Evolutionary conservation across 1,140 invertebrate genomes (phyloP).

Genomic region (Drosophila nannoptera): DNA sequence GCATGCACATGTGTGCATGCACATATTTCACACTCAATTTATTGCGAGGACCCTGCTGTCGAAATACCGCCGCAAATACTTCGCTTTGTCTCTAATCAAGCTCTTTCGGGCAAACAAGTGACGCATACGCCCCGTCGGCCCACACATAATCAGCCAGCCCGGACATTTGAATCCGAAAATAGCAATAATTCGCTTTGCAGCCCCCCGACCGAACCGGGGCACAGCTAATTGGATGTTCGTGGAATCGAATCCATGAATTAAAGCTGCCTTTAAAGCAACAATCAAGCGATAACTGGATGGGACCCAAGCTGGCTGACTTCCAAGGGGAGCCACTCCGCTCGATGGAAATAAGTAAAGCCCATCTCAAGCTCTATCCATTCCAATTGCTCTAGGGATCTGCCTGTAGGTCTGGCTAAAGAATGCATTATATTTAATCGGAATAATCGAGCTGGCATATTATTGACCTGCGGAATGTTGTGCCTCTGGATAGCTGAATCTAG

Average conservation of each 20-base stretch:
- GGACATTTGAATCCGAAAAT: conserved; percentile 16
- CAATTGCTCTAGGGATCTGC: too few species aligned
- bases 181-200: conserved; percentile 14
- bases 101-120: conserved; percentile 28
- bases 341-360: too few species aligned
- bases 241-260: conserved; percentile 41
- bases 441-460: background rate
- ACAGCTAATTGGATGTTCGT: background rate
- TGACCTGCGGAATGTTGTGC: background rate
- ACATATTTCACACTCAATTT: conserved; percentile 19
- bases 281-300: too few species aligned
- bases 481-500: background rate
- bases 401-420: too few species aligned
- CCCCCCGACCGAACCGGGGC: conserved; percentile 3
- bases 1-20: background rate
- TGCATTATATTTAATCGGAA: too few species aligned
- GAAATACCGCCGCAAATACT: background rate
- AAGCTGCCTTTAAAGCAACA: conserved; percentile 13
- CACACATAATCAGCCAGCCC: background rate
- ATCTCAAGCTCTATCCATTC: background rate
- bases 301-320: too few species aligned
- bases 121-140: conserved; percentile 27
- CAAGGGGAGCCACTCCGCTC: too few species aligned
- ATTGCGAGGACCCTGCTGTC: conserved; percentile 1
- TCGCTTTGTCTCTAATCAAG: background rate